A percentile compares a stretch with the other conserved stretches of the same genome.
phyloP scores from a whole-genome alignment of 1,140 invertebrate genomes.

The Goniozus legneri region DNA sequence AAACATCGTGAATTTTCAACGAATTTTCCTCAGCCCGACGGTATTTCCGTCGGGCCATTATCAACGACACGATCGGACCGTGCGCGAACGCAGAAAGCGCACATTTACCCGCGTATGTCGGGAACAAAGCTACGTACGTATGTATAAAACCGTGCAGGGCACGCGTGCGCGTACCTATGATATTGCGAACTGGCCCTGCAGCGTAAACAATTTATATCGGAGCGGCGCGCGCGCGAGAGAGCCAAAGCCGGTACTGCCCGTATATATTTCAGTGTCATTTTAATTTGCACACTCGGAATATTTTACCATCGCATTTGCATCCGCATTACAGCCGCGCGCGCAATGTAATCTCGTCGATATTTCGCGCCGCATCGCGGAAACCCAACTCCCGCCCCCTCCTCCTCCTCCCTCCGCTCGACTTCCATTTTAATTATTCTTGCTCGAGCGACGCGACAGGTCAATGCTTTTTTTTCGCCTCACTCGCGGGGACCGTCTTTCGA shows the following conservation, averaged over 20 bases:
- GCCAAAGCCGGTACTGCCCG: slow-evolving; percentile 21
- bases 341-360: slow-evolving; percentile 53
- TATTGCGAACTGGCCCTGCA: slow-evolving; percentile 34
- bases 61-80: slow-evolving; percentile 26
- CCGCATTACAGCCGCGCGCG: slow-evolving; percentile 44
- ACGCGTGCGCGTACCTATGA: slow-evolving; percentile 30
- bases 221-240: slow-evolving; percentile 4
- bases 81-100: slow-evolving; percentile 21
- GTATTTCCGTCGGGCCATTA: slow-evolving; percentile 15
- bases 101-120: not conserved
- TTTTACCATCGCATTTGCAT: slow-evolving; percentile 52
- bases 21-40: slow-evolving; percentile 34
- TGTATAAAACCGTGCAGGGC: slow-evolving; percentile 5
- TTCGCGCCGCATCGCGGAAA: slow-evolving; percentile 39
- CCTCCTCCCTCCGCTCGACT: slow-evolving; percentile 21
- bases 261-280: slow-evolving; percentile 52
- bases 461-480: too few species aligned
- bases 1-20: slow-evolving; percentile 43
- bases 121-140: slow-evolving; percentile 10
- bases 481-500: too few species aligned
- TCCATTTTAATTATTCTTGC: slow-evolving; percentile 49
- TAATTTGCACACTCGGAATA: slow-evolving; percentile 51
- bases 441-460: too few species aligned
- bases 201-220: slow-evolving; percentile 48
- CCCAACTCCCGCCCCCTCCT: slow-evolving; percentile 3